phyloP scores from a whole-genome alignment of 2,113 vertebrate species.

The Bagarius yarrelli region DNA sequence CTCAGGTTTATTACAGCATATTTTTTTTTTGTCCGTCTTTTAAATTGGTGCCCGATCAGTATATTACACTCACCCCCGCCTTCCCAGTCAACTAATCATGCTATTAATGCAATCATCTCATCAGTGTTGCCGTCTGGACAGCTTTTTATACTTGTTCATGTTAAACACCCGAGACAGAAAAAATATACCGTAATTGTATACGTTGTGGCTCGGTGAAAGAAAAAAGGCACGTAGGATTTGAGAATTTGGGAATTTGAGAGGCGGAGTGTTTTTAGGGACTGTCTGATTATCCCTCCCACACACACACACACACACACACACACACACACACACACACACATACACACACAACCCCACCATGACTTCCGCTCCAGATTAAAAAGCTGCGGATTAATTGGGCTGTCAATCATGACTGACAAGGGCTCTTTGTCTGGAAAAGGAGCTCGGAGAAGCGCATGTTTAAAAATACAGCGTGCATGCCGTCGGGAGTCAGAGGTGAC shows the following conservation, averaged over 20 bases:
- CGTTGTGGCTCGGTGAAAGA: not conserved
- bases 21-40: not conserved
- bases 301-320: too few species aligned
- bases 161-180: not conserved
- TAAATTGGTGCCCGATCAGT: not conserved
- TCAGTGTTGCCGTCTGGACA: not conserved
- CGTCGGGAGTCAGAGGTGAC: conserved; percentile 31
- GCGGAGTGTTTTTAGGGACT: conserved; percentile 15
- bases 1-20: conserved; percentile 9
- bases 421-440: conserved; percentile 43
- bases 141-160: not conserved
- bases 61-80: not conserved
- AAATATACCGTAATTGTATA: not conserved
- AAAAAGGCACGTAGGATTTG: not conserved
- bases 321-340: too few species aligned
- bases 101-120: conserved; percentile 24
- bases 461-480: conserved; percentile 16
- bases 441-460: not conserved
- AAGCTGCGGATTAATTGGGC: conserved; percentile 57
- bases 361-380: conserved; percentile 49
- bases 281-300: not conserved
- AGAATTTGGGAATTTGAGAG: not conserved
- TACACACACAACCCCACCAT: not conserved
- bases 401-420: conserved; percentile 55
- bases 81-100: not conserved